Conservation (phyloP, 2,113 vertebrate genomes). For the Rhabdomys dilectus region DNA sequence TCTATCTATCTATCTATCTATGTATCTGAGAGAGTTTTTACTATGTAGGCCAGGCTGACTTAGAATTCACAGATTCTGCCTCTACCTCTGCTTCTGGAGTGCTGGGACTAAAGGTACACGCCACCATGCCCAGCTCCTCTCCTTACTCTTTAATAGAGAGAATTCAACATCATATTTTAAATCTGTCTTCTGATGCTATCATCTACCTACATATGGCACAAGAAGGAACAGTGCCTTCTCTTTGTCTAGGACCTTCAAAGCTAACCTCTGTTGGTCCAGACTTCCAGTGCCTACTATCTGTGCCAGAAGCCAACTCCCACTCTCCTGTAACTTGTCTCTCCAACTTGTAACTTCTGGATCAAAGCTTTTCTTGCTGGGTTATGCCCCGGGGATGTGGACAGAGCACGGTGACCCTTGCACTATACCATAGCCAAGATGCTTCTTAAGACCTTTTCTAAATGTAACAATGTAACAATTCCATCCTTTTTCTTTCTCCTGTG, state of each 20-base stretch:
- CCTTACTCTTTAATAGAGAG: not conserved
- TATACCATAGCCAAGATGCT: not conserved
- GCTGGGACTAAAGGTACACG: not conserved
- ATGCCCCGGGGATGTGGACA: not conserved
- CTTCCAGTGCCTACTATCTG: not conserved
- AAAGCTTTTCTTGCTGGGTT: not conserved
- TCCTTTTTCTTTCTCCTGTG: not conserved
- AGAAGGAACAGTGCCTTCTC: not conserved
- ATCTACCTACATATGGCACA: not conserved
- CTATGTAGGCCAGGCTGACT: not conserved
- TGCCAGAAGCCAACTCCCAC: not conserved
- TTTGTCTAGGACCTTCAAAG: not conserved
- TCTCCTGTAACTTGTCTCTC: not conserved
- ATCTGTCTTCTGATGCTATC: not conserved
- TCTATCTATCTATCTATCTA: not conserved
- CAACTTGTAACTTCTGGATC: slow-evolving; percentile 15
- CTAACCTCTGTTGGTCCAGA: not conserved
- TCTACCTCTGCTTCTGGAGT: not conserved
- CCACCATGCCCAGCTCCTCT: not conserved
- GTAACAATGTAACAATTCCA: slow-evolving; percentile 14
- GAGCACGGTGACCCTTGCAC: not conserved
- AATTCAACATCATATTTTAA: not conserved
- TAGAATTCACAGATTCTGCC: not conserved
- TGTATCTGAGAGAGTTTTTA: not conserved
- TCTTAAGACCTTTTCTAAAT: not conserved